These are phyloP conservation scores for Polymixis lichenea DNA, from an alignment of 2,888 invertebrate genomes.

Conservation along the genomic window DNA sequence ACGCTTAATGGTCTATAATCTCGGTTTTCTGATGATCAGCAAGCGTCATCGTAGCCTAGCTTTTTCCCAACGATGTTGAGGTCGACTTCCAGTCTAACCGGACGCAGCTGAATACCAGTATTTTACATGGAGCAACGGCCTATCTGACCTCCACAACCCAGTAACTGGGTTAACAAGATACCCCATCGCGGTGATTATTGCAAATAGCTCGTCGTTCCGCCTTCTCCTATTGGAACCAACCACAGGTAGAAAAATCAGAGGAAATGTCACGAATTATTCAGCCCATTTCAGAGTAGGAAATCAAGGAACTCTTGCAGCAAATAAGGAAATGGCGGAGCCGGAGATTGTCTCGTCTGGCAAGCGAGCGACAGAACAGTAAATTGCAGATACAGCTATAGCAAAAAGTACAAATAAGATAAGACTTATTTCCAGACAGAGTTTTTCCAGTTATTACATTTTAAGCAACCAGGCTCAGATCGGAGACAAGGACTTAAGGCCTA, in stretches of 20 bases:
- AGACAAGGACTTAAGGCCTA: background rate
- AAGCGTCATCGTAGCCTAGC: too few species aligned
- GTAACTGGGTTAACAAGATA: background rate
- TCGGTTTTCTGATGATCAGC: too few species aligned
- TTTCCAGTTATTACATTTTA: background rate
- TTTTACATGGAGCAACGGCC: background rate
- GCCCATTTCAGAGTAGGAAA: conserved; percentile 11
- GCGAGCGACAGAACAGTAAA: background rate
- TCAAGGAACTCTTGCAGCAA: conserved; percentile 10
- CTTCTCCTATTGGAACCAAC: background rate
- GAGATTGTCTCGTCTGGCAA: conserved; percentile 34
- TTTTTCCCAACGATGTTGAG: background rate
- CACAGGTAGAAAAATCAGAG: background rate
- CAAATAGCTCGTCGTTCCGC: background rate
- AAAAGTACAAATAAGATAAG: background rate
- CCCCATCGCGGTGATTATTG: background rate
- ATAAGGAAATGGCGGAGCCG: conserved; percentile 46
- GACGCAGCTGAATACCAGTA: background rate
- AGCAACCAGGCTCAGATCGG: background rate
- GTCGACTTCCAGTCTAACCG: background rate
- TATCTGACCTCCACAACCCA: background rate
- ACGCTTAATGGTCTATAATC: background rate
- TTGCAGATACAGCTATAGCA: background rate
- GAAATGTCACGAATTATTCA: background rate
- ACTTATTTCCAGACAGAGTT: too few species aligned